Evolutionary conservation across 1,140 invertebrate species (phyloP).

Genomic region (Cyclina sinensis): DNA sequence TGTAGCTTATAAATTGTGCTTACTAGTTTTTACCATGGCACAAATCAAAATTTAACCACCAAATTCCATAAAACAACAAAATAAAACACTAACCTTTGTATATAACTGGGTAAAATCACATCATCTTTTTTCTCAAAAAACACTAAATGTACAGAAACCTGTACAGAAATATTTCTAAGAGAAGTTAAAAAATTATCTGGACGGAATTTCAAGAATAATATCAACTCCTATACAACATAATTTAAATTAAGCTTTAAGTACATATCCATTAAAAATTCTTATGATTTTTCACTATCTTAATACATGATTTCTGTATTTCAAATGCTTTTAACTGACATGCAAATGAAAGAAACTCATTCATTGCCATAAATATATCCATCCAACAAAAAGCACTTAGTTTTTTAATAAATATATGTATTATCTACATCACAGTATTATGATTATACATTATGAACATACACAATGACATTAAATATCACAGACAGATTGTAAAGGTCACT

Average conservation of each 20-base stretch:
- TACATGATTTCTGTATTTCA: no score
- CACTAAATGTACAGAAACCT: no score
- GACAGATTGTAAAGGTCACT: conserved; percentile 1
- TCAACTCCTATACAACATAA: no score
- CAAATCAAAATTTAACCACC: background rate
- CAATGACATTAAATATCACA: background rate
- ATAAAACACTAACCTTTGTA: background rate
- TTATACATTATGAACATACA: background rate
- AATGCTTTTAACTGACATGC: no score
- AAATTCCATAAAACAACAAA: background rate
- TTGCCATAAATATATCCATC: background rate
- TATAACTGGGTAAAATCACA: no score
- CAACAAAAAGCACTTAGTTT: conserved; percentile 15
- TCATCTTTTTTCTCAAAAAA: no score
- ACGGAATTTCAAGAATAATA: no score
- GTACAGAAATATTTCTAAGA: no score
- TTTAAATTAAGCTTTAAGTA: no score
- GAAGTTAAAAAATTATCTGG: no score
- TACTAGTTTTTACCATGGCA: conserved; percentile 4
- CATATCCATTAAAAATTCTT: no score
- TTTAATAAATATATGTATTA: background rate
- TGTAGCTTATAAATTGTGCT: background rate
- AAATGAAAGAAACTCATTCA: background rate
- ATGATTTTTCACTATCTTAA: no score
- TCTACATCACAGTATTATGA: background rate